Percentiles rank a stretch among this genome's conserved stretches.
These are phyloP conservation scores for Lasiommata megera DNA, from an alignment of 2,888 invertebrate species.

Conservation along the genomic window DNA sequence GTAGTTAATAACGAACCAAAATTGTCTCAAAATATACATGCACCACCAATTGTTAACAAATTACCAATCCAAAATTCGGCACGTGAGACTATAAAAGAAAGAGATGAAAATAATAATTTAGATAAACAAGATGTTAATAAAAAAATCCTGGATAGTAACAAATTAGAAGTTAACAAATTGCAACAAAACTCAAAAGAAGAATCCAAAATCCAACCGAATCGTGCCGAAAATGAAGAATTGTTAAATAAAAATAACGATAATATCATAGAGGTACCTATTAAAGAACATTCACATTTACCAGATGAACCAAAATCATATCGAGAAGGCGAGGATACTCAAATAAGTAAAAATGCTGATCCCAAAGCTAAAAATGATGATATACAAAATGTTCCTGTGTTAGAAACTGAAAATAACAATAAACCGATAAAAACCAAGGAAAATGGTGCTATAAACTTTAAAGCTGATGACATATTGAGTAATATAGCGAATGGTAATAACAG, in stretches of 20 bases:
- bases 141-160: slow-evolving; percentile 4
- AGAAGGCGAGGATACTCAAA: slow-evolving; percentile 56
- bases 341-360: slow-evolving; percentile 25
- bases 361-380: slow-evolving; percentile 31
- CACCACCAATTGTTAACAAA: slow-evolving; percentile 6
- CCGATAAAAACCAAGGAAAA: slow-evolving; percentile 18
- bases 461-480: slow-evolving; percentile 25
- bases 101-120: slow-evolving; percentile 6
- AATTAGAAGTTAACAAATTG: slow-evolving; percentile 7
- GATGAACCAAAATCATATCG: slow-evolving; percentile 70
- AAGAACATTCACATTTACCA: slow-evolving; percentile 52
- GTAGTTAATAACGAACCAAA: slow-evolving; percentile 21
- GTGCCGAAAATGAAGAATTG: slow-evolving; percentile 14
- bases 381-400: slow-evolving; percentile 52
- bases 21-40: slow-evolving; percentile 20
- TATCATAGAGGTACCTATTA: slow-evolving; percentile 16
- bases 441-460: slow-evolving; percentile 28
- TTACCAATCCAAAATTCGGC: slow-evolving; percentile 12
- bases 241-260: slow-evolving; percentile 16
- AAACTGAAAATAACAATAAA: slow-evolving; percentile 40
- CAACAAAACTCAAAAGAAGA: slow-evolving; percentile 1
- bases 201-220: slow-evolving; percentile 11
- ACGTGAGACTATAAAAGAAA: slow-evolving; percentile 5
- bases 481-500: slow-evolving; percentile 28
- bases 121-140: slow-evolving; percentile 13